Evolutionary conservation across 2,797 vertebrate species (phyloP).

Genomic region (Scarus forsteni): DNA sequence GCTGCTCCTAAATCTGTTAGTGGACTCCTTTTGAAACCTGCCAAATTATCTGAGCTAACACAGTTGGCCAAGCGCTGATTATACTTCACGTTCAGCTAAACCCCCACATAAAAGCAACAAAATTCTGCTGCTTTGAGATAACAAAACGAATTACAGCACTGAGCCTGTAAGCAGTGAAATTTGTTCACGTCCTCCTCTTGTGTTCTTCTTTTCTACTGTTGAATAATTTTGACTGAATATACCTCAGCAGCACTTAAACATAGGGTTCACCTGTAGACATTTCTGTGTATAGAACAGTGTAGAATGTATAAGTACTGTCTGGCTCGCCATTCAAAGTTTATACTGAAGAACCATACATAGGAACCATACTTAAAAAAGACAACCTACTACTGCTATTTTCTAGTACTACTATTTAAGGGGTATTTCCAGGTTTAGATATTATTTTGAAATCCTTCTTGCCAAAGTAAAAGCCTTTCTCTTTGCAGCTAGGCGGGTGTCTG

Average conservation of each 20-base stretch:
- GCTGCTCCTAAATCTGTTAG: conserved; percentile 43
- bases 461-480: conserved; percentile 93
- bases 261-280: conserved; percentile 90
- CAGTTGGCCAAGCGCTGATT: conserved; percentile 22
- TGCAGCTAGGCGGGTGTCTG: conserved; percentile 84
- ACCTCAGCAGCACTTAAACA: conserved; percentile 97
- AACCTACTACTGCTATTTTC: conserved; percentile 89
- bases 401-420: conserved; percentile 90
- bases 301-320: conserved; percentile 89
- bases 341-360: conserved; percentile 70
- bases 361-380: conserved; percentile 71
- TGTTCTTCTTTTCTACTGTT: conserved; percentile 65
- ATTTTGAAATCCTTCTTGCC: conserved; percentile 92
- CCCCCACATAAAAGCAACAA: conserved; percentile 56
- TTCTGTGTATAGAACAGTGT: conserved; percentile 89
- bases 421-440: conserved; percentile 88
- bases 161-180: conserved; percentile 55
- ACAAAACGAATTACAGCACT: conserved; percentile 39
- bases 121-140: conserved; percentile 44
- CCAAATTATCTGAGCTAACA: conserved; percentile 40
- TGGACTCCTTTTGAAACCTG: conserved; percentile 46
- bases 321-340: conserved; percentile 74
- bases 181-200: conserved; percentile 55
- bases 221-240: conserved; percentile 84
- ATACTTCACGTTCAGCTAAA: conserved; percentile 48